Evolutionary conservation across 2,113 vertebrate species (phyloP).

Genomic region (Centropus bengalensis): DNA sequence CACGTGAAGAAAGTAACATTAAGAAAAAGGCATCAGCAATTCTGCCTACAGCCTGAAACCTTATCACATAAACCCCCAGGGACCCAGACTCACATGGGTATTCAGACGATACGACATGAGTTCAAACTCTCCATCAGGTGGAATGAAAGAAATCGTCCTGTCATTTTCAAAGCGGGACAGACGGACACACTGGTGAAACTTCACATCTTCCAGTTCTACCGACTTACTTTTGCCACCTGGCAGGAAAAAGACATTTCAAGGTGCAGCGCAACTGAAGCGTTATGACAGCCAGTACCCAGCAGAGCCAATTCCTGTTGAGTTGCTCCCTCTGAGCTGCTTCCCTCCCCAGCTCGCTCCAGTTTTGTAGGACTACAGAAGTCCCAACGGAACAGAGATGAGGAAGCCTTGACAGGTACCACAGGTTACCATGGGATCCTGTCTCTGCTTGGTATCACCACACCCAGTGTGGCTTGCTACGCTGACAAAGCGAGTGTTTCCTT

Average conservation of each 20-base stretch:
- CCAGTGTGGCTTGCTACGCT: not conserved
- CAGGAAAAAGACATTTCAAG: not conserved
- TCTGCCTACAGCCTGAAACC: not conserved
- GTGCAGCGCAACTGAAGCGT: not conserved
- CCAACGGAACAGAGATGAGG: rapidly evolving
- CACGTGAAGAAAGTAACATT: not conserved
- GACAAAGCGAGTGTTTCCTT: not conserved
- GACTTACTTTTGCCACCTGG: slow-evolving; percentile 91
- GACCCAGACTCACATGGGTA: slow-evolving; percentile 80
- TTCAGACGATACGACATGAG: slow-evolving; percentile 92
- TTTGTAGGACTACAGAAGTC: not conserved
- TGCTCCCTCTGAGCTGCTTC: not conserved
- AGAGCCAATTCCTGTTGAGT: not conserved
- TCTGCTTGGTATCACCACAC: not conserved
- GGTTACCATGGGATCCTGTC: not conserved
- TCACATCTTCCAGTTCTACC: slow-evolving; percentile 89
- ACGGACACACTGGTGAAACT: slow-evolving; percentile 91
- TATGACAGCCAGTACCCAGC: not conserved
- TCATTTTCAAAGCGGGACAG: slow-evolving; percentile 91
- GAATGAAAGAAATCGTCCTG: slow-evolving; percentile 91
- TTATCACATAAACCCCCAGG: rapidly evolving
- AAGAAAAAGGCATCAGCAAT: not conserved
- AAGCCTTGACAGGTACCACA: not conserved
- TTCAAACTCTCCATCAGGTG: slow-evolving; percentile 89
- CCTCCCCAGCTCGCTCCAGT: not conserved